phyloP scores from a whole-genome alignment of 1,140 invertebrate genomes.

The Drosophila obscura region DNA sequence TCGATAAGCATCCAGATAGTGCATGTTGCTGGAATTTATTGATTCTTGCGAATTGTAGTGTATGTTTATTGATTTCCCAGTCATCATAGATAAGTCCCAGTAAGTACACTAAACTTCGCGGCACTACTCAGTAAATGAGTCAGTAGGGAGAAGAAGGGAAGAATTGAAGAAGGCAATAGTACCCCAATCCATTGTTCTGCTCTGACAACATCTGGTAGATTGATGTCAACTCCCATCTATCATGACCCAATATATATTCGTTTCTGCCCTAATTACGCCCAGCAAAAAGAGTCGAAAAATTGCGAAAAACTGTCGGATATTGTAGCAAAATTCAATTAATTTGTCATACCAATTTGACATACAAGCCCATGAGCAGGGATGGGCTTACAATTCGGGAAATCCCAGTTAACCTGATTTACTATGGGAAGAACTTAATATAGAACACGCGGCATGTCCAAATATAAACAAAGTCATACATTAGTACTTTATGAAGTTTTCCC shows the following conservation, averaged over 20 bases:
- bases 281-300: no score
- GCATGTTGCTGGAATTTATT: conserved; percentile 47
- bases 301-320: conserved; percentile 21
- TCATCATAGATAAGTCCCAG: conserved; percentile 37
- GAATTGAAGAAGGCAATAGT: no score
- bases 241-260: no score
- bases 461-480: no score
- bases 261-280: no score
- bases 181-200: background rate
- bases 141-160: no score
- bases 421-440: conserved; percentile 36
- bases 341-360: conserved; percentile 51
- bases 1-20: conserved; percentile 44
- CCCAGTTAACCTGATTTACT: conserved; percentile 22
- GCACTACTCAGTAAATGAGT: background rate
- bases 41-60: conserved; percentile 29
- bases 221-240: no score
- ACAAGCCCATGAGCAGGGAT: conserved; percentile 20
- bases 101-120: no score
- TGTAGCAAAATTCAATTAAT: conserved; percentile 66
- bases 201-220: no score
- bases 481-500: conserved; percentile 21
- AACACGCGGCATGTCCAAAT: conserved; percentile 23
- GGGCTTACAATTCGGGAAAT: background rate
- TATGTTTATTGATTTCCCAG: conserved; percentile 34